These are phyloP conservation scores for Neotragus moschatus DNA, from an alignment of 2,113 vertebrate genomes.

Conservation along the genomic window DNA sequence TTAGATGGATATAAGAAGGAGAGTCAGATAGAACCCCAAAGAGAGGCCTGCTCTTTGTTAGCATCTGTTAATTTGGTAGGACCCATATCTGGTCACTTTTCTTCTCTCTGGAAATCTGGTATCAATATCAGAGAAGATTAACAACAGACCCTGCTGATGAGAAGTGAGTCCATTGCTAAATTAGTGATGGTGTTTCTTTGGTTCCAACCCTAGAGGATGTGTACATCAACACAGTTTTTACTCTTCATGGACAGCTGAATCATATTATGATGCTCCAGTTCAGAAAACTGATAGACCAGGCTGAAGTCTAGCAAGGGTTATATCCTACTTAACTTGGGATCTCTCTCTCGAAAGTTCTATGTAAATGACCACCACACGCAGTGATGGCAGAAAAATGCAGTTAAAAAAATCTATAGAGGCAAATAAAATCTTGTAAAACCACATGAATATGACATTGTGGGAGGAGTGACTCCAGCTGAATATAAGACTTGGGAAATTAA, in stretches of 20 bases:
- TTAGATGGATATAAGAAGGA: neutral
- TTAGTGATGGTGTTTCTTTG: neutral
- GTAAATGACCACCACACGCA: neutral
- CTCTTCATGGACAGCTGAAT: neutral
- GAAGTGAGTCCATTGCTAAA: neutral
- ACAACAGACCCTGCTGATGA: neutral
- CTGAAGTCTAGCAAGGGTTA: neutral
- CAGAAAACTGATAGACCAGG: neutral
- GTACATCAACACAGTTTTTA: neutral
- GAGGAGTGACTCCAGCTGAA: neutral
- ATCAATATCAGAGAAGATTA: neutral
- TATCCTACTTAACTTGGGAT: neutral
- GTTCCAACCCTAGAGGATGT: neutral
- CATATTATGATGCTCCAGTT: neutral
- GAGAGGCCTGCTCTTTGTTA: neutral
- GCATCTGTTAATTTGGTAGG: neutral
- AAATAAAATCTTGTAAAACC: neutral
- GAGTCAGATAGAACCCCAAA: neutral
- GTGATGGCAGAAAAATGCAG: neutral
- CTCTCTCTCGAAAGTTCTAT: neutral
- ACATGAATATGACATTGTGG: neutral
- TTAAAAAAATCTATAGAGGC: neutral
- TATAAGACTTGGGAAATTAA: neutral
- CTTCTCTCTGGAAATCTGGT: neutral
- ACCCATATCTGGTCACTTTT: neutral